Conservation (phyloP, 2,888 invertebrate species). For the Caenorhabditis sp. region DNA sequence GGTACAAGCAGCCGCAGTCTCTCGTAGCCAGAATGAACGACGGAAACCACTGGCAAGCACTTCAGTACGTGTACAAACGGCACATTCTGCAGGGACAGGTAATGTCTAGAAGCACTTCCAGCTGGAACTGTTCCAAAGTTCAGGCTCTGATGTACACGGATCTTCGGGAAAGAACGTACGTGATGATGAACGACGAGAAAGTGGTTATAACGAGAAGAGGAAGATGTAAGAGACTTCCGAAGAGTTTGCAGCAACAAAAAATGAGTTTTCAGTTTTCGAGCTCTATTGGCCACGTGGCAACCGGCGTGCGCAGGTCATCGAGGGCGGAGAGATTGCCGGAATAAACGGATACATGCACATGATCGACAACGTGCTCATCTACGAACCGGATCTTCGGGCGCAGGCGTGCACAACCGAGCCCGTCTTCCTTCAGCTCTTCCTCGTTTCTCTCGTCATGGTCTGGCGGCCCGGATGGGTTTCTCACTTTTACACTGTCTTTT, state of each 20-base stretch:
- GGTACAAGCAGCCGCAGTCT: constrained; percentile 83
- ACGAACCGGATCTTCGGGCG: constrained; percentile 76
- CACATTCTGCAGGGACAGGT: constrained; percentile 86
- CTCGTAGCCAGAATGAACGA: constrained; percentile 75
- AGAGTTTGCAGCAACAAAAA: not conserved
- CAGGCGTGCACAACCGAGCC: constrained; percentile 55
- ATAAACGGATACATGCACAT: constrained; percentile 96
- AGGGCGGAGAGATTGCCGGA: constrained; percentile 92
- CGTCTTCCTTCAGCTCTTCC: constrained; percentile 30
- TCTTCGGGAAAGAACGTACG: constrained; percentile 75
- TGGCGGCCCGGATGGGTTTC: constrained; percentile 53
- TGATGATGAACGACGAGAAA: constrained; percentile 80
- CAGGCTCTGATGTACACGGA: constrained; percentile 79
- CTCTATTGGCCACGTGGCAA: constrained; percentile 79
- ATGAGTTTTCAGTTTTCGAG: constrained; percentile 74
- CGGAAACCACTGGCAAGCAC: constrained; percentile 77
- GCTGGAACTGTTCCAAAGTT: too few species aligned
- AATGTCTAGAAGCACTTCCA: too few species aligned
- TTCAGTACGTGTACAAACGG: constrained; percentile 84
- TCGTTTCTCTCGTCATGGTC: constrained; percentile 27
- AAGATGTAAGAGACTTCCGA: constrained; percentile 78
- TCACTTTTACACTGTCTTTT: not conserved
- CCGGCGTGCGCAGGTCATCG: constrained; percentile 76
- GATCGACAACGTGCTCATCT: constrained; percentile 88
- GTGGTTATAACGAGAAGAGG: constrained; percentile 76